Base-by-base conservation (phyloP, 2,113 vertebrate species). In the Festucalex cinctus region DNA sequence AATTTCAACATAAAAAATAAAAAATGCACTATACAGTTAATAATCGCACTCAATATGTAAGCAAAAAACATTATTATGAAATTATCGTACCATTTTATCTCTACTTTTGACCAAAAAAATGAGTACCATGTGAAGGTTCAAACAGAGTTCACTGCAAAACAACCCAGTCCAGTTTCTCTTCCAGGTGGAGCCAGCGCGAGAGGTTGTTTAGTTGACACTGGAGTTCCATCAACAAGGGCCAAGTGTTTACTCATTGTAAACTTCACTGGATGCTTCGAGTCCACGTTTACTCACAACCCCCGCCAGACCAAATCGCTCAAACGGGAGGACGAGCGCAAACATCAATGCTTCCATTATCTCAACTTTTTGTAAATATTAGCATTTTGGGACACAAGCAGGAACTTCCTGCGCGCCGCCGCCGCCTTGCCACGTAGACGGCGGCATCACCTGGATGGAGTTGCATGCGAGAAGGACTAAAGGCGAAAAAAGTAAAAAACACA, bases 401-500 rank as follows among this genome's bases (percentile, higher is more conserved):
- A 69, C 54, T 57, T 68, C n/a, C 6, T 19, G 26, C 6, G 56
- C 16, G 16, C 12, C 13, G 39, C 9, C 12, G n/a, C n/a, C n/a
- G n/a, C n/a, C n/a, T n/a, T 37, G 36, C 59, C 35, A 39, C 35
- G 36, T 39, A 59, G 10, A 22, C 51, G 51, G 5, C 22, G 22
- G 3, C 51, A 14, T 54, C 51, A 79, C 85, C 73, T 75, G 82
- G 79, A 88, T 73, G 85, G 56, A 85, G 73, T 65, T 77, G 80
- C 82, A 43, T 37, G 60, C 3, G 64, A 70, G 81, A 66, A 71
- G 57, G 54, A 67, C 69, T 65, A 36, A 19, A 65, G 4, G 67
- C 65, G 13, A 32, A 82, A 75, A 65, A 43, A 80, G 76, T 48
- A 58, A 35, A 80, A 81, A 87, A 92, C 91, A 91, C 80, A 88